Conservation (phyloP, 2,113 vertebrate species). For the Eulemur macaco region DNA sequence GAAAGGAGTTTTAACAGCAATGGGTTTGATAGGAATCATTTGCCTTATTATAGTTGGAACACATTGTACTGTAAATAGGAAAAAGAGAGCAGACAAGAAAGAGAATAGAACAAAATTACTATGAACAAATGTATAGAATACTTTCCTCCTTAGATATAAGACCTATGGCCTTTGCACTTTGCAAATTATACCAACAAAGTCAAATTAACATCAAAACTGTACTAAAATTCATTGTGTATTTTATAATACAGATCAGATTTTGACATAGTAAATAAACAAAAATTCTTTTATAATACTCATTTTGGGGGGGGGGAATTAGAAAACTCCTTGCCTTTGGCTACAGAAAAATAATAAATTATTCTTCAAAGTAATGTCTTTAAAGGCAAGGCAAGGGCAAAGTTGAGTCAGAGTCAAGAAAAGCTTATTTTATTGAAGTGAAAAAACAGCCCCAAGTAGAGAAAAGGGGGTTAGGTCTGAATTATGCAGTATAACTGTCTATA, state of each 20-base stretch:
- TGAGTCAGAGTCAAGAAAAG: not conserved
- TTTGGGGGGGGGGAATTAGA: not conserved
- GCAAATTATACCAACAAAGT: conserved; percentile 24
- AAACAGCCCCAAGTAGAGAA: not conserved
- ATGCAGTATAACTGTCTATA: not conserved
- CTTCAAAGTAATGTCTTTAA: conserved; percentile 27
- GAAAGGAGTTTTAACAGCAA: conserved; percentile 57
- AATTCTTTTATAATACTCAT: not conserved
- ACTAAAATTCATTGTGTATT: conserved; percentile 15
- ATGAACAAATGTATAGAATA: conserved; percentile 18
- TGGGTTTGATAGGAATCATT: conserved; percentile 45
- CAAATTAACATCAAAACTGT: conserved; percentile 11
- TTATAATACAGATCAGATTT: not conserved
- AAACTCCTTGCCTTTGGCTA: not conserved
- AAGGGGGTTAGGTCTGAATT: not conserved
- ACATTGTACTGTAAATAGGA: conserved; percentile 69
- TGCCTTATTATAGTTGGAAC: conserved; percentile 63
- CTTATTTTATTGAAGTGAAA: not conserved
- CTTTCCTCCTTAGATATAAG: conserved; percentile 24
- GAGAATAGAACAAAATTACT: conserved; percentile 63
- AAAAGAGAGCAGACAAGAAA: conserved; percentile 36
- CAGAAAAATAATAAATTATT: conserved; percentile 20
- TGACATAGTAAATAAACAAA: not conserved
- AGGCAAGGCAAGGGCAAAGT: conserved; percentile 3
- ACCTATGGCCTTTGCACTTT: not conserved